These are phyloP conservation scores for Tetramorium parvispinum DNA, from an alignment of 1,140 invertebrate genomes.

Conservation along the genomic window DNA sequence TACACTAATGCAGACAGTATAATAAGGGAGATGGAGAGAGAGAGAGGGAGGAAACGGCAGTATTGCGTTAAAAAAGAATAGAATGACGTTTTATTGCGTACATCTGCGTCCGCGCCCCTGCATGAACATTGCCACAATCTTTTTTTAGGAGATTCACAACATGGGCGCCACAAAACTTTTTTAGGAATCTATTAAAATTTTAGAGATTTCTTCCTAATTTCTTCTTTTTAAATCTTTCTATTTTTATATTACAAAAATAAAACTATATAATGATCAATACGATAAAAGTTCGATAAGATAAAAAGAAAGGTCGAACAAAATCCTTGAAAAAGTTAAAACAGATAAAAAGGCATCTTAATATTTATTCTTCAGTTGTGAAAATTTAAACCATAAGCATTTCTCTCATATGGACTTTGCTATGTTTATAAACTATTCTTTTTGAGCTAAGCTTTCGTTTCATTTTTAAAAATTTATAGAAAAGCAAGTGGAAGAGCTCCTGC, in stretches of 20 bases:
- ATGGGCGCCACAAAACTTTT: constrained; percentile 34
- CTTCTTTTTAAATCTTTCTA: neutral
- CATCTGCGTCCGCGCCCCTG: constrained; percentile 4
- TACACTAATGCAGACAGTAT: neutral
- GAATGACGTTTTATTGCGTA: constrained; percentile 28
- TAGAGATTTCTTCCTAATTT: neutral
- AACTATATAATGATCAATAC: neutral
- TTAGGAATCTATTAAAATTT: constrained; percentile 9
- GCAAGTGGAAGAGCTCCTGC: neutral
- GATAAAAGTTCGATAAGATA: neutral
- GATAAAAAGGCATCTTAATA: neutral
- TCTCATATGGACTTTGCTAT: neutral
- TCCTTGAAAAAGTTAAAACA: neutral
- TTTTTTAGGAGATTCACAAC: constrained; percentile 1
- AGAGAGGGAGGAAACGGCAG: neutral
- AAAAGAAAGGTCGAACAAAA: neutral
- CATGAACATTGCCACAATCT: neutral
- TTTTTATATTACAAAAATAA: constrained; percentile 2
- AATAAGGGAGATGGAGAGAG: neutral
- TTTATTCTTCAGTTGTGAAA: neutral
- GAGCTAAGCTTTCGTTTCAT: neutral
- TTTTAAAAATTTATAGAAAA: neutral
- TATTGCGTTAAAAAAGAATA: constrained; percentile 11
- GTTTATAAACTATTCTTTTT: neutral
- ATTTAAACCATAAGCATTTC: neutral